Conservation (phyloP, 2,113 vertebrate genomes). For the Antidorcas marsupialis region DNA sequence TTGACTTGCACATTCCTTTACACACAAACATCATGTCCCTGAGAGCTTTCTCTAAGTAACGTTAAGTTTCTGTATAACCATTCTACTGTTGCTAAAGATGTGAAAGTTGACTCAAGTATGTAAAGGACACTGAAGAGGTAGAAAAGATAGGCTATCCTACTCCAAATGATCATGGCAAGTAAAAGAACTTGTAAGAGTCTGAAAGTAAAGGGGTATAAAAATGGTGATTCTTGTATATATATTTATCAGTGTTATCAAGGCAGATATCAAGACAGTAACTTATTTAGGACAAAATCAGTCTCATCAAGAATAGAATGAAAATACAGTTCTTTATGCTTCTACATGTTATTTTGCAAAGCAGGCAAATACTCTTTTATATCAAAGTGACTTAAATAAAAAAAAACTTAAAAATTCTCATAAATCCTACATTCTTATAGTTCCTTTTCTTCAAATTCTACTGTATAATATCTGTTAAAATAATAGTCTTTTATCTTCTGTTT, state of each 20-base stretch:
- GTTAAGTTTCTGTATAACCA: background rate
- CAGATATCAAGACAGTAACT: background rate
- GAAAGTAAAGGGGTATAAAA: background rate
- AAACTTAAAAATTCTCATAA: background rate
- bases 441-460: background rate
- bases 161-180: background rate
- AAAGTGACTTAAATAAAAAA: background rate
- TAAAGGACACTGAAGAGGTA: background rate
- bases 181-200: background rate
- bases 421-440: background rate
- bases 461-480: background rate
- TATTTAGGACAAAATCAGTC: background rate
- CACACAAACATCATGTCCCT: background rate
- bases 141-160: background rate
- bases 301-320: background rate
- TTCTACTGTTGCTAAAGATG: background rate
- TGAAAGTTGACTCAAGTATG: background rate
- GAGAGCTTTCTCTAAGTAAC: background rate
- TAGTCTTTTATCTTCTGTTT: conserved; percentile 22
- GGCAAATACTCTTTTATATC: background rate
- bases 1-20: background rate
- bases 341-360: background rate
- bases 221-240: background rate
- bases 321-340: background rate
- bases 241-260: background rate